Base-by-base conservation (phyloP, 1,140 invertebrate species). In the Pseudomyrmex dendroicus region DNA sequence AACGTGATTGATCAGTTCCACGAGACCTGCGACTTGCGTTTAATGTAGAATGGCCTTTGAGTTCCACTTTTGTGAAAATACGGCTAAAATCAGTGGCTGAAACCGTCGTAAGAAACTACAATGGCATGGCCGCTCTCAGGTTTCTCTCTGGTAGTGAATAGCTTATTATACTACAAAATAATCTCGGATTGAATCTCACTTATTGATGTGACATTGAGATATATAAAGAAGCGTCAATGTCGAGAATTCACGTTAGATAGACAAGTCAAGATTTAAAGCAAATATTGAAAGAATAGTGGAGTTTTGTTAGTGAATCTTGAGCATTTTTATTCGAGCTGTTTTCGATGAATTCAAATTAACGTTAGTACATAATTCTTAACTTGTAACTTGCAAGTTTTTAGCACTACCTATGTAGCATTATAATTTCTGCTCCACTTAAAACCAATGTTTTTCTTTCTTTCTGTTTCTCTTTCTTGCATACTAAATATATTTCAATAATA, bases 341-440 rank as follows among this genome's bases (percentile, higher is more conserved):
- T 9, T 78, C 44, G 20, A 80, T 80, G 76, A 80, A 70, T 59
- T 70, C 46, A 35, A 12, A 59, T 48, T 72, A 72, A 80, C 15
- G 63, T 78, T 67, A 72, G 20, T 35, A 70, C 8, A 17, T 2
- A 13, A 68, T 57, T 10, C 0, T 25, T 52, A 17, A 54, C 35
- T 15, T 15, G 15, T 22, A 46, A 64, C 44, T 8, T 0, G 0
- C 5, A 59, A 1, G 2, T 5, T 35, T 17, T 78, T 80, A 35
- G 35, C 35, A 7, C 35, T 35, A 25, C 25, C 3, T 25, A 35
- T 35, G 35, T 35, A 35, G 7, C 35, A 35, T 35, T 35, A 35
- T 35, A 35, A 35, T 35, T 35, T 80, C 56, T 70, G 46, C 22
- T 61, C 44, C 56, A 59, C 59, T 61, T 80, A 22, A 9, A 22